Evolutionary conservation across 2,797 vertebrate genomes (phyloP).

Genomic region (Cryptoprocta ferox): DNA sequence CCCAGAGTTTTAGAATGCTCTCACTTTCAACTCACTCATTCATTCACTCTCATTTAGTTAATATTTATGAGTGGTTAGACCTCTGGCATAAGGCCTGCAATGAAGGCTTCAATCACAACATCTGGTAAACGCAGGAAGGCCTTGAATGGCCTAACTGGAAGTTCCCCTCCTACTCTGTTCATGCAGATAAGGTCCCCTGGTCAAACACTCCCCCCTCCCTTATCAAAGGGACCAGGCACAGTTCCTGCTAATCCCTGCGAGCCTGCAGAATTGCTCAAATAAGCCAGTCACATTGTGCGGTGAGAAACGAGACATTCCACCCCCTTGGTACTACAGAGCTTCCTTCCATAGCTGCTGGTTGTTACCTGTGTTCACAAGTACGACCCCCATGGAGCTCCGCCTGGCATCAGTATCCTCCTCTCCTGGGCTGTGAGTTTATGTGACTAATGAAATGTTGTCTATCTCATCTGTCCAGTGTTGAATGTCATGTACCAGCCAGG

Average conservation of each 20-base stretch:
- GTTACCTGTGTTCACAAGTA: not conserved
- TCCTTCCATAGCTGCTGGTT: not conserved
- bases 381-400: not conserved
- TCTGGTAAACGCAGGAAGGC: not conserved
- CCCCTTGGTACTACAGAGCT: not conserved
- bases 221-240: not conserved
- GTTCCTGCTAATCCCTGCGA: not conserved
- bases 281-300: not conserved
- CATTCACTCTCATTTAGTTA: not conserved
- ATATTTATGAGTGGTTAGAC: not conserved
- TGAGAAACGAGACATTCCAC: not conserved
- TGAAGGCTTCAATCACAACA: not conserved
- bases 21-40: not conserved
- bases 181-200: not conserved
- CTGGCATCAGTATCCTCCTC: not conserved
- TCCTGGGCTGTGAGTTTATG: not conserved
- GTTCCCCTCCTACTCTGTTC: not conserved
- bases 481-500: not conserved
- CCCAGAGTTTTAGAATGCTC: not conserved
- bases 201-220: not conserved
- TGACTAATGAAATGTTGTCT: not conserved
- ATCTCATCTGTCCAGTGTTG: not conserved
- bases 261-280: not conserved
- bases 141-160: not conserved
- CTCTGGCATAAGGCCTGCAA: not conserved